Percentiles rank a stretch among this genome's conserved stretches.
phyloP scores from a whole-genome alignment of 2,888 invertebrate genomes.

The Diaperis boleti region DNA sequence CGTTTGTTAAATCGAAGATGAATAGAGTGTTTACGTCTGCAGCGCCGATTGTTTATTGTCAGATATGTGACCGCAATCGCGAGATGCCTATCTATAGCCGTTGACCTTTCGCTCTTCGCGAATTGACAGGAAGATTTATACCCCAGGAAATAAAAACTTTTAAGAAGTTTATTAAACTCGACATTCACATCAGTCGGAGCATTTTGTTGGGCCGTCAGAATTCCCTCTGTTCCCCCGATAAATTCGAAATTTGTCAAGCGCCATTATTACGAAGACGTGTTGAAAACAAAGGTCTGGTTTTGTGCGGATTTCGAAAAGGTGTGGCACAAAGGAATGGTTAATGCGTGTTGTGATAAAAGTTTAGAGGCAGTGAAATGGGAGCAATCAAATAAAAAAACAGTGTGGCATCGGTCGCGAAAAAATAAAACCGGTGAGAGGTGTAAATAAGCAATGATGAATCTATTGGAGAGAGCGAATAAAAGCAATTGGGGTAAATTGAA shows the following conservation, averaged over 20 bases:
- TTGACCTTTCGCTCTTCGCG: background rate
- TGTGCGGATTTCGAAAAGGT: conserved; percentile 19
- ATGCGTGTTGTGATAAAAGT: conserved; percentile 24
- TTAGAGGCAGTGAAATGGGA: conserved; percentile 17
- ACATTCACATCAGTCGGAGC: background rate
- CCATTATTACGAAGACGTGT: background rate
- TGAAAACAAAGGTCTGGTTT: conserved; percentile 17
- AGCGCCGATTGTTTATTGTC: no score
- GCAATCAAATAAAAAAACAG: conserved; percentile 22
- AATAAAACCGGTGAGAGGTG: conserved; percentile 4
- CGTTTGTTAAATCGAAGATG: background rate
- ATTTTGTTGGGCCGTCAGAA: background rate
- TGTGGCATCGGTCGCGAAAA: conserved; percentile 9
- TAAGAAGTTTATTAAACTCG: background rate
- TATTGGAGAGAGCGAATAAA: background rate
- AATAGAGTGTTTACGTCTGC: no score
- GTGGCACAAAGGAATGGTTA: conserved; percentile 27
- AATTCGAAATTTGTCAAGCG: background rate
- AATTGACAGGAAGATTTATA: background rate
- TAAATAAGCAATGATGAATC: conserved; percentile 15
- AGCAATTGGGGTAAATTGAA: conserved; percentile 1
- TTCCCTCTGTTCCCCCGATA: background rate
- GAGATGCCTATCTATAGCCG: no score
- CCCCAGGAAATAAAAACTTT: background rate
- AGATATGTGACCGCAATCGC: no score